A percentile compares a stretch with the other conserved stretches of the same genome.
Conservation (phyloP, 2,888 invertebrate genomes). For the Gymnocheta viridis region DNA sequence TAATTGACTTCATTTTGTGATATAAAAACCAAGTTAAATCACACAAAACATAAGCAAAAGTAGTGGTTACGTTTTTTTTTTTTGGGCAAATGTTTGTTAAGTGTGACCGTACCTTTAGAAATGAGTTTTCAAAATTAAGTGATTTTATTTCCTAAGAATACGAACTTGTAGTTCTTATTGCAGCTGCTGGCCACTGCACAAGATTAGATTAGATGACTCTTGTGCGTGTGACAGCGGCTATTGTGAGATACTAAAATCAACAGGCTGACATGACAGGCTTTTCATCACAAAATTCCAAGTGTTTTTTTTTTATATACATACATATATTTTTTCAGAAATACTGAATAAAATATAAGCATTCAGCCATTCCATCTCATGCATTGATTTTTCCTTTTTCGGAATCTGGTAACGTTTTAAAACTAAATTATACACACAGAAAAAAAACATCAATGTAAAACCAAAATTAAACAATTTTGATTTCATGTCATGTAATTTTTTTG, state of each 20-base stretch:
- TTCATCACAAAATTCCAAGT: not conserved
- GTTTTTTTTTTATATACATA: not conserved
- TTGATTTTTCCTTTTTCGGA: not conserved
- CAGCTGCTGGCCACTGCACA: constrained; percentile 99
- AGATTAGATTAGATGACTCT: constrained; percentile 95
- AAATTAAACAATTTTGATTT: too few species aligned
- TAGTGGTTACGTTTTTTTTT: too few species aligned
- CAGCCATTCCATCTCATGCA: not conserved
- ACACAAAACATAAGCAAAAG: too few species aligned
- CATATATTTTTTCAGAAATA: not conserved
- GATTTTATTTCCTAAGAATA: constrained; percentile 16
- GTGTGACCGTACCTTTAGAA: too few species aligned
- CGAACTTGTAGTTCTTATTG: constrained; percentile 85
- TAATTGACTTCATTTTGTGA: too few species aligned
- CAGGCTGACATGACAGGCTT: constrained; percentile 3
- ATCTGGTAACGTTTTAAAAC: not conserved
- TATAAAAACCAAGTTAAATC: too few species aligned
- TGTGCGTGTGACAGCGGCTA: constrained; percentile 99
- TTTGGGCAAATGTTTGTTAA: too few species aligned
- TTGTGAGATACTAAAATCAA: constrained; percentile 86
- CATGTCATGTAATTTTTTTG: too few species aligned
- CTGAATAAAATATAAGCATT: not conserved
- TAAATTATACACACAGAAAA: too few species aligned
- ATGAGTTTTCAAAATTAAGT: constrained; percentile 4
- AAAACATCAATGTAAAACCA: not conserved